Conservation (phyloP, 2,113 vertebrate genomes). For the Elephantulus edwardii region DNA sequence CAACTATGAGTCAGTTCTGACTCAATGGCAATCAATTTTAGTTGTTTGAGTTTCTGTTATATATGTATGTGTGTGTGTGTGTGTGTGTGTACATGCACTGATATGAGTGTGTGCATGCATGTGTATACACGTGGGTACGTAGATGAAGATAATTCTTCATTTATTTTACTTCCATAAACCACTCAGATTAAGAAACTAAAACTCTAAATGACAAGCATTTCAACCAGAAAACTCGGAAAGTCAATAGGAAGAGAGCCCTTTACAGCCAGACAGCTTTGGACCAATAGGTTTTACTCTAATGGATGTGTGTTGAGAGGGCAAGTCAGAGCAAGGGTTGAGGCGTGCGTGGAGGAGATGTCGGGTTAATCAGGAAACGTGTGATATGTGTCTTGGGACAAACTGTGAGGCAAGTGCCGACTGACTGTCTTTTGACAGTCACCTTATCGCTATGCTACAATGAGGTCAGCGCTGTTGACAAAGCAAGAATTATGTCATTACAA, state of each 20-base stretch:
- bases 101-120: too few relatives aligned
- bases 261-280: neutral
- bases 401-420: fast-evolving
- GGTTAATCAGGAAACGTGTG: neutral
- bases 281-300: fast-evolving
- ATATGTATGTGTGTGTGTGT: too few relatives aligned
- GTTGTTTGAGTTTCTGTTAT: too few relatives aligned
- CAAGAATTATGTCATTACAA: neutral
- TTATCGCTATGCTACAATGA: neutral
- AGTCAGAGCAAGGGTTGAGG: neutral
- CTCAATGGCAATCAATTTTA: too few relatives aligned
- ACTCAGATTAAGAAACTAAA: too few relatives aligned
- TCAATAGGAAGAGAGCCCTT: too few relatives aligned
- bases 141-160: too few relatives aligned
- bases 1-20: too few relatives aligned
- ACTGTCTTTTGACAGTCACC: neutral
- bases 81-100: too few relatives aligned
- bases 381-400: neutral
- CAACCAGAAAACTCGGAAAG: neutral
- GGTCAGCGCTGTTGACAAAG: neutral
- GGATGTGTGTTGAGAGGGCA: fast-evolving
- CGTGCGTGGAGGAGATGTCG: fast-evolving
- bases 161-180: too few relatives aligned
- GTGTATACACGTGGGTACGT: too few relatives aligned
- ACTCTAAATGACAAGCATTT: neutral